phyloP scores from a whole-genome alignment of 2,797 vertebrate genomes.

The Craterocephalus amniculus region DNA sequence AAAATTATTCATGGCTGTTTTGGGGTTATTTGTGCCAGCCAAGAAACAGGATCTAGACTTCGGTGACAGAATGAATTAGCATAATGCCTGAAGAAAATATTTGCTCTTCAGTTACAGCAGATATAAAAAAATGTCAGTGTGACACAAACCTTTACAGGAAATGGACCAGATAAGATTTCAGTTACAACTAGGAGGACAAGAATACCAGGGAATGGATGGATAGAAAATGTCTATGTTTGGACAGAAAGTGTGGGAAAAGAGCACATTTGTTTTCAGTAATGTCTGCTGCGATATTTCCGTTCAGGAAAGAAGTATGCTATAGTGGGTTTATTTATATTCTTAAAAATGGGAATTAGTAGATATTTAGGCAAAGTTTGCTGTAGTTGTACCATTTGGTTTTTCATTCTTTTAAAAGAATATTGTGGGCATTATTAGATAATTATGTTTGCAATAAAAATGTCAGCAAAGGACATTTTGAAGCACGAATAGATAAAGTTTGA shows the following conservation, averaged over 20 bases:
- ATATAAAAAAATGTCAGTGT: conserved; percentile 20
- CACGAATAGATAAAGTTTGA: not conserved
- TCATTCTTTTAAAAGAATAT: not conserved
- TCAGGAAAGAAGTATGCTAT: not conserved
- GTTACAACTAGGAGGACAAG: conserved; percentile 9
- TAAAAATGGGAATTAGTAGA: not conserved
- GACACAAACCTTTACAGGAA: conserved; percentile 25
- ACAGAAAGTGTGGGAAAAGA: conserved; percentile 19
- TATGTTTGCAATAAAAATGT: not conserved
- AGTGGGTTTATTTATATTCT: not conserved
- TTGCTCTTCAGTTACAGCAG: conserved; percentile 4
- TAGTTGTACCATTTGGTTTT: not conserved
- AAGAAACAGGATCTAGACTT: conserved; percentile 1
- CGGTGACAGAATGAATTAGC: not conserved
- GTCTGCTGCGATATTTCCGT: not conserved
- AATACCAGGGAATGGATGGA: not conserved
- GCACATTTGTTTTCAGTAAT: conserved; percentile 3
- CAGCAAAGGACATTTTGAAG: not conserved
- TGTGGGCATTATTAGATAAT: not conserved
- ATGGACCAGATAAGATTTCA: conserved; percentile 5
- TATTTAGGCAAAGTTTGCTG: not conserved
- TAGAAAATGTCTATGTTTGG: conserved; percentile 14
- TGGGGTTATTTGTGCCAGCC: not conserved
- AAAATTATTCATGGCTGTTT: not conserved
- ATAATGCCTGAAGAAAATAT: conserved; percentile 13